Conservation (phyloP, 2,113 vertebrate genomes). For the Pavo muticus region DNA sequence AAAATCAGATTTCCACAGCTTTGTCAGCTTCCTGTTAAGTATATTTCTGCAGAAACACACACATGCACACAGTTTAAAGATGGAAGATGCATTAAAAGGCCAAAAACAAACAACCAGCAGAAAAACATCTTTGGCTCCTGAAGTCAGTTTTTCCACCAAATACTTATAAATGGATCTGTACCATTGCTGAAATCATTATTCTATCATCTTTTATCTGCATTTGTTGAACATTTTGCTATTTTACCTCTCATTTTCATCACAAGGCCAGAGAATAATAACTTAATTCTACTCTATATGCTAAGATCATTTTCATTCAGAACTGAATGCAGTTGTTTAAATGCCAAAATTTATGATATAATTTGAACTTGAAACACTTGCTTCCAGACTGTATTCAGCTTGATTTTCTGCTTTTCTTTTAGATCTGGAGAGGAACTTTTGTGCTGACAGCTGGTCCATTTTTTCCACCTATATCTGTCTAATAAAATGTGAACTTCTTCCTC, state of each 20-base stretch:
- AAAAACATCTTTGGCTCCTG: fast-evolving
- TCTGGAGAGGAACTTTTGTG: background rate
- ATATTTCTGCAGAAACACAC: background rate
- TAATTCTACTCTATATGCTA: background rate
- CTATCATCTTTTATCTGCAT: background rate
- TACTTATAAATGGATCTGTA: background rate
- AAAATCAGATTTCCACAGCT: background rate
- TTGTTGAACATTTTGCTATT: background rate
- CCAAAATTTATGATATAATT: background rate
- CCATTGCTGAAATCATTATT: background rate
- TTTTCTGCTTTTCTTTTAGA: background rate
- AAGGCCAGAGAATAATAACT: background rate
- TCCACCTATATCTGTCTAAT: background rate
- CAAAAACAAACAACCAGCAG: background rate
- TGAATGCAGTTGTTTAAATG: background rate
- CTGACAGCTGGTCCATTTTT: background rate
- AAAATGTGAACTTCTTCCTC: background rate
- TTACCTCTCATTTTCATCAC: background rate
- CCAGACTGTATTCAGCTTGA: background rate
- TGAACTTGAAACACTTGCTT: background rate
- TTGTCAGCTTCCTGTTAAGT: background rate
- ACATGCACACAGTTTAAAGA: background rate
- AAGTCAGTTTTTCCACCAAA: background rate
- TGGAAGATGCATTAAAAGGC: background rate
- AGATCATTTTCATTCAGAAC: background rate